Evolutionary conservation across 2,888 invertebrate genomes (phyloP).

Genomic region (Eretmocerus hayati): DNA sequence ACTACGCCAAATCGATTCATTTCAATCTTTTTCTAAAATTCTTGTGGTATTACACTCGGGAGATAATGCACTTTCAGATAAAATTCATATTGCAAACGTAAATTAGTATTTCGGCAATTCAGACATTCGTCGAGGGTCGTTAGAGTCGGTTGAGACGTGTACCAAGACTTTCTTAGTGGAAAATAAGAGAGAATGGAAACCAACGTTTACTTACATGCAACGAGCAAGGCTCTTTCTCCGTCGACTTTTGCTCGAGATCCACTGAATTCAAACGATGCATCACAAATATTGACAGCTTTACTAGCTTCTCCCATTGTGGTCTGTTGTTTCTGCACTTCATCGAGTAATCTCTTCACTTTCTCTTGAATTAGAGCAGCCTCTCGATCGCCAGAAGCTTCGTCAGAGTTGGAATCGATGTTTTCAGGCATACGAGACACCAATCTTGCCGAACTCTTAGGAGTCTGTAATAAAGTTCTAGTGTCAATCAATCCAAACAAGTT

Average conservation of each 20-base stretch:
- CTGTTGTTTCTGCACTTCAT: constrained; percentile 65
- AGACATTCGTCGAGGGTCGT: too few relatives aligned
- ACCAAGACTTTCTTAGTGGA: too few relatives aligned
- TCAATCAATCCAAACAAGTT: too few relatives aligned
- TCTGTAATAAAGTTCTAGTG: constrained; percentile 24
- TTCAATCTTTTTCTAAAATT: too few relatives aligned
- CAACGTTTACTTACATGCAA: constrained; percentile 69
- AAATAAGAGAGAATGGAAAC: constrained; percentile 2
- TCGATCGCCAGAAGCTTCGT: constrained; percentile 21
- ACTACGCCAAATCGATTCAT: too few relatives aligned
- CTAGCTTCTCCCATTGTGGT: constrained; percentile 85
- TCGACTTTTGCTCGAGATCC: constrained; percentile 92
- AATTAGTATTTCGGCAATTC: too few relatives aligned
- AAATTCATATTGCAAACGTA: too few relatives aligned
- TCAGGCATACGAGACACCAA: constrained; percentile 27
- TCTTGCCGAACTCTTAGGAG: constrained; percentile 37
- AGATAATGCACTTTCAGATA: too few relatives aligned
- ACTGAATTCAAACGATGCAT: constrained; percentile 77
- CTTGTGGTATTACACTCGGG: too few relatives aligned
- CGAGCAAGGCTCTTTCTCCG: constrained; percentile 81
- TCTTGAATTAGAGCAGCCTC: constrained; percentile 37
- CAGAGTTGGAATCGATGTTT: constrained; percentile 9
- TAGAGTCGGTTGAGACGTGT: too few relatives aligned
- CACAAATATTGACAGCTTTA: constrained; percentile 87
- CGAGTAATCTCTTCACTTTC: constrained; percentile 39